These are phyloP conservation scores for Kuschelorhynchus macadamiae DNA, from an alignment of 2,888 invertebrate species.

Conservation along the genomic window DNA sequence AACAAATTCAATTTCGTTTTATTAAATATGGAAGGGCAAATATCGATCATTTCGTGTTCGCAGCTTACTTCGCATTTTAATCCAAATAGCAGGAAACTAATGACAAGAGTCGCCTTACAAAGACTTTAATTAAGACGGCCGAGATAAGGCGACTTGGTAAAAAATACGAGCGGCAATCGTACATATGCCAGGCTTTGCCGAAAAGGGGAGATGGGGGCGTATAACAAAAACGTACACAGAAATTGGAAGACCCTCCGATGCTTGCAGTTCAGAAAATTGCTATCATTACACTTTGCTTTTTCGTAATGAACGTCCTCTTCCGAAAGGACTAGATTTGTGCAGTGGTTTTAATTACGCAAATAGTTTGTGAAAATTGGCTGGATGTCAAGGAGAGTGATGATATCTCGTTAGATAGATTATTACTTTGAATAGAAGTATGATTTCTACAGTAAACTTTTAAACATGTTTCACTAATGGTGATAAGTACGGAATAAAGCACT, in stretches of 20 bases:
- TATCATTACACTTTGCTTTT: conserved; percentile 58
- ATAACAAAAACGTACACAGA: conserved; percentile 54
- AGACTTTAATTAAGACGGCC: conserved; percentile 61
- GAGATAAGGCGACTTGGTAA: conserved; percentile 59
- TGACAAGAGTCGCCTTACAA: conserved; percentile 59
- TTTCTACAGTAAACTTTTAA: too few relatives aligned
- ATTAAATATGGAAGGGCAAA: conserved; percentile 32
- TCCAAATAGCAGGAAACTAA: conserved; percentile 57
- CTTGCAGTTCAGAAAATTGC: conserved; percentile 58
- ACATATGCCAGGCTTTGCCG: conserved; percentile 54
- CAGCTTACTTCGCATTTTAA: conserved; percentile 43
- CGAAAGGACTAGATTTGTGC: conserved; percentile 39
- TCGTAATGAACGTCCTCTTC: conserved; percentile 55
- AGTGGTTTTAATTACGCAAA: conserved; percentile 49
- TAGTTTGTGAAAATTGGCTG: conserved; percentile 38
- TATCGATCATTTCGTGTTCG: conserved; percentile 41
- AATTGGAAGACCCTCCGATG: conserved; percentile 53
- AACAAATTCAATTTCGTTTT: neutral
- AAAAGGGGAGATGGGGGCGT: conserved; percentile 35
- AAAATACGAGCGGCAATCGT: conserved; percentile 58
- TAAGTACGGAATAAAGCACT: too few relatives aligned
- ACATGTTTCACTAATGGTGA: too few relatives aligned
- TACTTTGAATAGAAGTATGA: too few relatives aligned
- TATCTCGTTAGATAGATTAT: too few relatives aligned
- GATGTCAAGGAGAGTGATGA: too few relatives aligned